Conservation (phyloP, 2,113 vertebrate species). For the Caranx melampygus region DNA sequence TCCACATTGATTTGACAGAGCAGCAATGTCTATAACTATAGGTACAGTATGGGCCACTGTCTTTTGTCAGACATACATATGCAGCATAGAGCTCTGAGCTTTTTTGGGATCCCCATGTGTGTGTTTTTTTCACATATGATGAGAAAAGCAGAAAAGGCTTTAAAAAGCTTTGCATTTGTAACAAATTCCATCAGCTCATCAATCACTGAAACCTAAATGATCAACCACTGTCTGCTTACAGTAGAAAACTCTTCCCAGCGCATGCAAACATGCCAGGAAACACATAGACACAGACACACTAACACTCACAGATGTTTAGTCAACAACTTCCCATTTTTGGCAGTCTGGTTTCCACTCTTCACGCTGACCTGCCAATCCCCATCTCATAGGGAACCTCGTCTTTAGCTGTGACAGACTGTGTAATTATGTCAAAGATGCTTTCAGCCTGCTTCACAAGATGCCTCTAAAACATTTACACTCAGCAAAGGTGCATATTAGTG, state of each 20-base stretch:
- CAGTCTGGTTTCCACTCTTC: constrained; percentile 66
- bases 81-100: neutral
- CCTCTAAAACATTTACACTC: constrained; percentile 67
- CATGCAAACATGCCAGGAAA: constrained; percentile 21
- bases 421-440: constrained; percentile 70
- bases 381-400: constrained; percentile 60
- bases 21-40: neutral
- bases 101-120: neutral
- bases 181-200: constrained; percentile 25
- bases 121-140: neutral
- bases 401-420: constrained; percentile 63
- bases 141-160: neutral
- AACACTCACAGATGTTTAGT: constrained; percentile 62
- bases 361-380: constrained; percentile 50
- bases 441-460: constrained; percentile 61
- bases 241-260: constrained; percentile 16
- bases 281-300: constrained; percentile 26
- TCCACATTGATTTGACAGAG: neutral
- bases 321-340: constrained; percentile 65
- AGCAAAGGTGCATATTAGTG: constrained; percentile 66
- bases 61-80: neutral
- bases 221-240: constrained; percentile 16
- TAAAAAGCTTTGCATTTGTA: neutral
- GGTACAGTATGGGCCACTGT: neutral
- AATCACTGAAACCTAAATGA: neutral